A percentile compares a stretch with the other conserved stretches of the same genome.
These are phyloP conservation scores for Hyaena hyaena DNA, from an alignment of 2,113 vertebrate species.

Conservation along the genomic window DNA sequence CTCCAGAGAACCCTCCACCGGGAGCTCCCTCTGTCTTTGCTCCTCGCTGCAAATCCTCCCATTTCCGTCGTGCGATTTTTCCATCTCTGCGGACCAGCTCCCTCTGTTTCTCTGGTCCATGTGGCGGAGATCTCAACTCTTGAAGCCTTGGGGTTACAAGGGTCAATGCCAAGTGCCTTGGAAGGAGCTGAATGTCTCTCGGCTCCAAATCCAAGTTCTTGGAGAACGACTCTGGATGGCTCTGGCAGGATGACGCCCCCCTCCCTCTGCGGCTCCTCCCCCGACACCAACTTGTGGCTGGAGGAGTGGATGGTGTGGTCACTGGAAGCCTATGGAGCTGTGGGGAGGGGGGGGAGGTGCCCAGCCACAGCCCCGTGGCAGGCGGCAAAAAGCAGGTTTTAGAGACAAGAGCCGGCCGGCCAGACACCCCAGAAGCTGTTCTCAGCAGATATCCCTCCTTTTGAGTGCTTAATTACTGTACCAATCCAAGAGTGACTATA, in stretches of 20 bases:
- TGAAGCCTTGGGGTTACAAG: neutral
- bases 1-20: neutral
- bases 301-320: neutral
- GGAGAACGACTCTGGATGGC: neutral
- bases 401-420: accelerated
- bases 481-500: neutral
- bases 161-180: neutral
- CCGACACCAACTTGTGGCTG: neutral
- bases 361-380: neutral
- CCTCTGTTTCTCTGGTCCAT: neutral
- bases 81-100: neutral
- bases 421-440: neutral
- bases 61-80: neutral
- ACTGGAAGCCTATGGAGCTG: neutral
- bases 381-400: neutral
- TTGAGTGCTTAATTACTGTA: conserved; percentile 20
- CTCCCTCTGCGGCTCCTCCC: neutral
- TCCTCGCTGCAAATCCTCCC: accelerated
- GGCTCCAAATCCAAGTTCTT: neutral
- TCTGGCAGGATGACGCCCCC: neutral
- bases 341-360: neutral
- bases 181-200: neutral
- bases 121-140: neutral
- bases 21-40: neutral
- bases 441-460: neutral